Conservation (phyloP, 2,797 vertebrate species). For the Myotis daubentonii region DNA sequence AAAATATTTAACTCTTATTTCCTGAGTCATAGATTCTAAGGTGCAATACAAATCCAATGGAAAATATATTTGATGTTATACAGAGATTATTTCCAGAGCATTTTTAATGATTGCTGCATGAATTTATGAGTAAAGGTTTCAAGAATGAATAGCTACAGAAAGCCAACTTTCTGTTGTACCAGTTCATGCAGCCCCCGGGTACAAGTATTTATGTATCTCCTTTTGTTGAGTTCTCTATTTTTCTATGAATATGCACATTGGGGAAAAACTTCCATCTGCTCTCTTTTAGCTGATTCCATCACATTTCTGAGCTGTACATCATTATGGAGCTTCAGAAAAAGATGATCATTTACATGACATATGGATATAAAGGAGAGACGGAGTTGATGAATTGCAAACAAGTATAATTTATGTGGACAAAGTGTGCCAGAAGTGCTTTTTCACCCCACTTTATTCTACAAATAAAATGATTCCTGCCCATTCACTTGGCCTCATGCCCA, state of each 20-base stretch:
- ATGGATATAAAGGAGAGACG: slow-evolving; percentile 70
- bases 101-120: slow-evolving; percentile 52
- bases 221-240: slow-evolving; percentile 68
- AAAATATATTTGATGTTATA: slow-evolving; percentile 45
- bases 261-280: slow-evolving; percentile 69
- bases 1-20: slow-evolving; percentile 62
- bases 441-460: slow-evolving; percentile 72
- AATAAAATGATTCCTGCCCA: slow-evolving; percentile 68
- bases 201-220: slow-evolving; percentile 29
- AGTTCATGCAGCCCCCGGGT: slow-evolving; percentile 28
- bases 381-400: slow-evolving; percentile 80
- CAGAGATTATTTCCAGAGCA: neutral
- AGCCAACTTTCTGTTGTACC: slow-evolving; percentile 28
- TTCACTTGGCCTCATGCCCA: slow-evolving; percentile 68
- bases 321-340: slow-evolving; percentile 72
- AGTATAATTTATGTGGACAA: slow-evolving; percentile 75
- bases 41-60: slow-evolving; percentile 35
- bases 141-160: slow-evolving; percentile 61
- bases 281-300: slow-evolving; percentile 78
- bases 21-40: slow-evolving; percentile 53
- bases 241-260: slow-evolving; percentile 76
- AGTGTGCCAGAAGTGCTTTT: slow-evolving; percentile 74
- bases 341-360: slow-evolving; percentile 74
- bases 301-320: slow-evolving; percentile 70
- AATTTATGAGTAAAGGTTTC: slow-evolving; percentile 65